Evolutionary conservation across 2,888 invertebrate genomes (phyloP).

Genomic region (Balanococcus diminutus): DNA sequence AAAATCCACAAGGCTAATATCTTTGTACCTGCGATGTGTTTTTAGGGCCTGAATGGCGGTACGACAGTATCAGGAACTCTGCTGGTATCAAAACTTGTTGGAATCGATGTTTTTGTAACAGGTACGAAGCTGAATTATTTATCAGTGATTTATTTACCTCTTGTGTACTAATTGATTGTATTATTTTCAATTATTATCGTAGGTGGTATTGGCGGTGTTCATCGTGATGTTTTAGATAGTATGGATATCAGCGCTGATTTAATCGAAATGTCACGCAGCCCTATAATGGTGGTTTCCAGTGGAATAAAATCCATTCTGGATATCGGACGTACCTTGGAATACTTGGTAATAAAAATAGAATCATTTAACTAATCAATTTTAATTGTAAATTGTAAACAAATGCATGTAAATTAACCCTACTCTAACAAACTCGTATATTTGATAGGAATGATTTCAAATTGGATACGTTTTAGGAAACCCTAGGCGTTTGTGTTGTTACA

Average conservation of each 20-base stretch:
- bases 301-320: constrained; percentile 98
- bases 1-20: too few species aligned
- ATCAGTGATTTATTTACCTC: too few species aligned
- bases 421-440: neutral
- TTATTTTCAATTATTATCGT: neutral
- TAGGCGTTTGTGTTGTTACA: constrained; percentile 88
- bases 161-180: neutral
- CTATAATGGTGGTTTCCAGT: constrained; percentile 90
- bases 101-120: constrained; percentile 91
- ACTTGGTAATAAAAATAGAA: constrained; percentile 68
- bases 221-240: constrained; percentile 82
- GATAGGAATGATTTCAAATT: neutral
- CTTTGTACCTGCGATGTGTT: constrained; percentile 58
- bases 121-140: constrained; percentile 64
- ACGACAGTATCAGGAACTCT: constrained; percentile 97
- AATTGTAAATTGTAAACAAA: too few species aligned
- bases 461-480: constrained; percentile 75
- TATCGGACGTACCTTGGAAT: constrained; percentile 91
- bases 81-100: constrained; percentile 78
- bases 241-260: constrained; percentile 96
- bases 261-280: constrained; percentile 83
- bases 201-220: constrained; percentile 88
- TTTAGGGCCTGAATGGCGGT: constrained; percentile 75
- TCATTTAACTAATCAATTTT: neutral
- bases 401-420: neutral